A percentile compares a stretch with the other conserved stretches of the same genome.
Conservation (phyloP, 1,140 invertebrate genomes). For the Yoshiicerus persimilis region DNA sequence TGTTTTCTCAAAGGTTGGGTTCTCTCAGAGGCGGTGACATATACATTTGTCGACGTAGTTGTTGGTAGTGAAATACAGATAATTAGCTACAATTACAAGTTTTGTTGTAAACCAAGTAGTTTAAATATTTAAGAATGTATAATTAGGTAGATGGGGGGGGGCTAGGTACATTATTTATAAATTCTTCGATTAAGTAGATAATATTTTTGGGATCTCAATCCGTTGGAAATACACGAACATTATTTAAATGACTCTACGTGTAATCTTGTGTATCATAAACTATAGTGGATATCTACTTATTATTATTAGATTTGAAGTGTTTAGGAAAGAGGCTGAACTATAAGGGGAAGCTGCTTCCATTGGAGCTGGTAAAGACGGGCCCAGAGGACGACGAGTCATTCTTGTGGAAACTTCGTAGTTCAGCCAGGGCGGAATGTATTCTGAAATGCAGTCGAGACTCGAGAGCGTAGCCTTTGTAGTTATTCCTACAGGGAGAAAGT, state of each 20-base stretch:
- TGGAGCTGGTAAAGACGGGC: slow-evolving; percentile 4
- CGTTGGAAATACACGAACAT: background rate
- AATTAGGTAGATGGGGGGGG: no score
- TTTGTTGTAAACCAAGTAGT: background rate
- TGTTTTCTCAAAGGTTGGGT: no score
- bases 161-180: no score
- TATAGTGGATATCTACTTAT: background rate
- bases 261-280: background rate
- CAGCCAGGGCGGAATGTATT: slow-evolving; percentile 75
- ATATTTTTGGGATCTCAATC: no score
- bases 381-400: slow-evolving; percentile 11
- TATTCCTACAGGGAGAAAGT: slow-evolving; percentile 65
- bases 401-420: slow-evolving; percentile 52
- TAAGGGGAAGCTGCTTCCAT: slow-evolving; percentile 27
- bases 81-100: no score
- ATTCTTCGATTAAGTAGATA: background rate
- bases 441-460: slow-evolving; percentile 90
- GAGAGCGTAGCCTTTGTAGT: slow-evolving; percentile 83
- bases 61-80: no score
- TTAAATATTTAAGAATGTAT: background rate
- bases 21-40: no score
- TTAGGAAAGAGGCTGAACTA: background rate
- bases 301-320: background rate
- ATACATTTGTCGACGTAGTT: no score
- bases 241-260: background rate